These are phyloP conservation scores for Nomada ruficornis DNA, from an alignment of 2,888 invertebrate genomes.

Conservation along the genomic window DNA sequence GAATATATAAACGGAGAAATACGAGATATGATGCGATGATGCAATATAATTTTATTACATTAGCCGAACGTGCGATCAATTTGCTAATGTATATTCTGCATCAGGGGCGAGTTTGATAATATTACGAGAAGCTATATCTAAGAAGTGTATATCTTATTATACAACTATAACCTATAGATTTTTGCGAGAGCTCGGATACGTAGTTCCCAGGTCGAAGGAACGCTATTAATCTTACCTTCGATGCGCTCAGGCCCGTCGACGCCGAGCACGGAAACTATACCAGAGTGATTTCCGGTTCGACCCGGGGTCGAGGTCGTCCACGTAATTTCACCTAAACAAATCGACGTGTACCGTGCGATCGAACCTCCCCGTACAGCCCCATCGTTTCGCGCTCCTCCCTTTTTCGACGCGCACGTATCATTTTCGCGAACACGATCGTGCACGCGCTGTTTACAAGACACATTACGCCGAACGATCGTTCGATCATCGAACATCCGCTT, in stretches of 20 bases:
- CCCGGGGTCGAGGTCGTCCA: slow-evolving; percentile 68
- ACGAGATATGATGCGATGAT: too few species aligned
- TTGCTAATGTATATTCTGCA: too few species aligned
- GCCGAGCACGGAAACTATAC: slow-evolving; percentile 54
- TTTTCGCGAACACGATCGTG: slow-evolving; percentile 46
- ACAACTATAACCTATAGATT: background rate
- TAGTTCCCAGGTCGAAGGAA: slow-evolving; percentile 44
- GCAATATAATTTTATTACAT: too few species aligned
- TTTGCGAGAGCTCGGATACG: slow-evolving; percentile 11
- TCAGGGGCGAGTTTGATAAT: too few species aligned
- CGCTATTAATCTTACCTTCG: slow-evolving; percentile 65
- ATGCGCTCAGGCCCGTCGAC: slow-evolving; percentile 61
- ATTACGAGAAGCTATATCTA: too few species aligned
- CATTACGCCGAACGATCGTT: slow-evolving; percentile 49
- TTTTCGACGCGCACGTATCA: slow-evolving; percentile 41
- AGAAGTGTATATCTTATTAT: background rate
- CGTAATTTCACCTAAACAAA: slow-evolving; percentile 77
- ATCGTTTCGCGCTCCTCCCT: slow-evolving; percentile 26
- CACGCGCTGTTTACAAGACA: slow-evolving; percentile 56
- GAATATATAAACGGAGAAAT: too few species aligned
- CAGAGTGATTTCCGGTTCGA: slow-evolving; percentile 75
- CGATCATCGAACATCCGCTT: slow-evolving; percentile 43
- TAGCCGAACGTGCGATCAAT: too few species aligned
- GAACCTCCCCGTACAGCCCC: slow-evolving; percentile 17
- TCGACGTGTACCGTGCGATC: slow-evolving; percentile 55